Evolutionary conservation across 2,113 vertebrate genomes (phyloP).

Genomic region (Petromus typicus): DNA sequence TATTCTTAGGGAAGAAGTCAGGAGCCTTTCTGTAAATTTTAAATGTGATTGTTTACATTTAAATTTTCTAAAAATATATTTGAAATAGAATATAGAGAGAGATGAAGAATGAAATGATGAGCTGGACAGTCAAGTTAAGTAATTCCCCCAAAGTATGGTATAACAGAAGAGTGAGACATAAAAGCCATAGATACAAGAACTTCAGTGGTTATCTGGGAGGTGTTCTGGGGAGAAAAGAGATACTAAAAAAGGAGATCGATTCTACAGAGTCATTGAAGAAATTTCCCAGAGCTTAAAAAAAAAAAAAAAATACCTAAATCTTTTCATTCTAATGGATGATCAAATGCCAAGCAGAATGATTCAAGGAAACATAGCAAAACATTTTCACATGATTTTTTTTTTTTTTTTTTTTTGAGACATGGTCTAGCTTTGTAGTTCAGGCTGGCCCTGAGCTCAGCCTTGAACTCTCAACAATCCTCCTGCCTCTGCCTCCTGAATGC

Average conservation of each 20-base stretch:
- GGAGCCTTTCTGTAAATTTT: neutral
- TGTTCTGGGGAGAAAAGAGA: neutral
- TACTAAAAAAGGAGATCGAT: neutral
- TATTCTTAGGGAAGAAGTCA: neutral
- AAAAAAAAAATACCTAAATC: neutral
- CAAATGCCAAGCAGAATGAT: neutral
- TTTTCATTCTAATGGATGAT: neutral
- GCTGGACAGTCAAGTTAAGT: neutral
- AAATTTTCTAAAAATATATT: neutral
- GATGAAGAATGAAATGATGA: neutral
- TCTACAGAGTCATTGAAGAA: neutral
- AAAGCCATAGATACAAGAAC: neutral
- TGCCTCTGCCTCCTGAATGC: too few species aligned
- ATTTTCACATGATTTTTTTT: too few species aligned
- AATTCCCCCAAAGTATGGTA: neutral
- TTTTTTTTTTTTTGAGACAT: too few species aligned
- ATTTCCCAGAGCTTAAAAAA: neutral
- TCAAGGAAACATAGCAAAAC: slow-evolving; percentile 1
- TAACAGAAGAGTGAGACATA: neutral
- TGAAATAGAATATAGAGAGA: neutral
- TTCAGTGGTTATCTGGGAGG: neutral
- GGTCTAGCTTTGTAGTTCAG: too few species aligned
- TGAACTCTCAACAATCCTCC: too few species aligned
- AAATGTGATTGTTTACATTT: neutral
- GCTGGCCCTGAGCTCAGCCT: too few species aligned